phyloP scores from a whole-genome alignment of 2,113 vertebrate species.

The Rattus rattus region DNA sequence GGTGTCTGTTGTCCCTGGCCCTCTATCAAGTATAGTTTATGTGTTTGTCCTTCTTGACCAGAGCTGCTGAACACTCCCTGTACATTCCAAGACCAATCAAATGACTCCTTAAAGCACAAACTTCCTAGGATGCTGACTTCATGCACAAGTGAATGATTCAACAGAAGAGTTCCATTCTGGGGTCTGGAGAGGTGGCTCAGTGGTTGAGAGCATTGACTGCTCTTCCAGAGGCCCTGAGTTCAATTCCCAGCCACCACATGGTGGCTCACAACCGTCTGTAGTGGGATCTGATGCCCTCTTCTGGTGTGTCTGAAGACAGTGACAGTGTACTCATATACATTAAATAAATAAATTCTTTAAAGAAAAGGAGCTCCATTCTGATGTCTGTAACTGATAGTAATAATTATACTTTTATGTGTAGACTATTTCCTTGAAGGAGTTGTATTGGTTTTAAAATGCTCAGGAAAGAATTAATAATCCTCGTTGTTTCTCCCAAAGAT shows the following conservation, averaged over 20 bases:
- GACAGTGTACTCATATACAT: no score
- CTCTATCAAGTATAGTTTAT: background rate
- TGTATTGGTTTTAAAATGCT: background rate
- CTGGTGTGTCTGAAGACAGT: no score
- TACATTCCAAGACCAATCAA: background rate
- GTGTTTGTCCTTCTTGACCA: background rate
- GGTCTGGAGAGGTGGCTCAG: no score
- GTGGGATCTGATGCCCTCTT: no score
- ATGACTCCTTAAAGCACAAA: constrained; percentile 37
- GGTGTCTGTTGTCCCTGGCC: background rate
- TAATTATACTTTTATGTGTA: constrained; percentile 52
- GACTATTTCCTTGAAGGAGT: constrained; percentile 36
- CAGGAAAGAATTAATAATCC: background rate
- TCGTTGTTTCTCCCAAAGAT: constrained; percentile 16
- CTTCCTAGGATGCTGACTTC: constrained; percentile 4
- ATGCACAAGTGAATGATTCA: constrained; percentile 36
- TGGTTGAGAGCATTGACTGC: no score
- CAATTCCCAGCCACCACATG: no score
- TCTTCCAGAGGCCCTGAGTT: no score
- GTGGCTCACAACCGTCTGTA: no score
- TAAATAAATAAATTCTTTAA: no score
- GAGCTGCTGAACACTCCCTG: background rate
- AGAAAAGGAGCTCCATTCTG: no score
- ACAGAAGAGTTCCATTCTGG: background rate
- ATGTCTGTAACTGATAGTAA: constrained; percentile 25